Percentiles rank a stretch among this genome's conserved stretches.
Conservation (phyloP, 1,140 invertebrate genomes). For the Apis dorsata region DNA sequence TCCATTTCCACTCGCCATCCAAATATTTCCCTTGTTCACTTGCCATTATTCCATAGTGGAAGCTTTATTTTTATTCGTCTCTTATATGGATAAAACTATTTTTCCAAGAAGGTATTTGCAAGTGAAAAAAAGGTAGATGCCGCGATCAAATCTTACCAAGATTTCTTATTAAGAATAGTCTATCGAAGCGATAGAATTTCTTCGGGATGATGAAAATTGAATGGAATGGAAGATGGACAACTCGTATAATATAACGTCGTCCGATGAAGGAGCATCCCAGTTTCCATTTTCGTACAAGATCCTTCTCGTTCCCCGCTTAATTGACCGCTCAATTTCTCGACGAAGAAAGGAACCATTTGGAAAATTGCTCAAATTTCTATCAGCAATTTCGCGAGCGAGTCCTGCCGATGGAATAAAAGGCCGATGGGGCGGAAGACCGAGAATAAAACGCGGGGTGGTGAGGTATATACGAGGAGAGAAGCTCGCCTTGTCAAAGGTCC, state of each 20-base stretch:
- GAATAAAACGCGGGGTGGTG: conserved; percentile 51
- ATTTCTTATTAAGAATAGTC: background rate
- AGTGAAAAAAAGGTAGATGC: background rate
- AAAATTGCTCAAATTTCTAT: conserved; percentile 79
- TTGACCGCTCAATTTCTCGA: conserved; percentile 71
- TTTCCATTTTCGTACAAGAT: background rate
- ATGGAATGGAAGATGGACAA: conserved; percentile 2
- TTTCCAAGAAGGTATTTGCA: background rate
- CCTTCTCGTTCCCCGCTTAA: conserved; percentile 57
- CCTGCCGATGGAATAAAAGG: conserved; percentile 47
- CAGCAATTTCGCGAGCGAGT: conserved; percentile 70
- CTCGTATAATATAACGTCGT: background rate
- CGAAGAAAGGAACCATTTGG: conserved; percentile 75
- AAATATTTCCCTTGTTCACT: background rate
- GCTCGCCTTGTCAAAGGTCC: conserved; percentile 66
- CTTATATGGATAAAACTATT: too few relatives aligned
- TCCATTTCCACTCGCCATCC: background rate
- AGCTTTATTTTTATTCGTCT: too few relatives aligned
- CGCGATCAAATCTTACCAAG: too few relatives aligned
- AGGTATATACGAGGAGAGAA: conserved; percentile 33
- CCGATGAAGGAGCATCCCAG: background rate
- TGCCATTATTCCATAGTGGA: background rate
- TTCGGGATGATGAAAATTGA: background rate
- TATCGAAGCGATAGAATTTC: background rate
- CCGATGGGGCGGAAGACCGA: conserved; percentile 6